Base-by-base conservation (phyloP, 2,113 vertebrate species). In the Mungos mungo region DNA sequence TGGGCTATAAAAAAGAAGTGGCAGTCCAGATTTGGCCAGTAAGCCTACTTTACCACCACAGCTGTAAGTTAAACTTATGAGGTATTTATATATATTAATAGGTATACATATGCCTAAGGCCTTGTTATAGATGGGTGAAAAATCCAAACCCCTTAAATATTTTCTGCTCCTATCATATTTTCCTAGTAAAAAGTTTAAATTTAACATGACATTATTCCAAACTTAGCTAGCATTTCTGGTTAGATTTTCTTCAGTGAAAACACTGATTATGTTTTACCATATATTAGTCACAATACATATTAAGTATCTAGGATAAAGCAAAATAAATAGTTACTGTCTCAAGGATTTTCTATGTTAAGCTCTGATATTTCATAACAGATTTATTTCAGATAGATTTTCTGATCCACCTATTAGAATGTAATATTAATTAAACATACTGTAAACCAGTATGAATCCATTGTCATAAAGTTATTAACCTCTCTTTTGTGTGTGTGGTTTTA, bases 301-400 rank as follows among this genome's bases (percentile, higher is more conserved):
- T 52, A 0, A 7, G 0, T 90, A 52, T 65, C 3, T 11, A 57
- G 5, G 7, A 85, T 71, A 65, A 92, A 82, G 6, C 14, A 90
- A 94, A 89, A 89, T 72, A 87, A 80, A n/a, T 57, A 45, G 19
- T 47, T 29, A 54, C 47, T 95, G 3, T 84, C 27, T 88, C 5
- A 84, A 52, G 0, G 27, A 10, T 68, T 65, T 77, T 33, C 2
- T 21, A 33, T 47, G 74, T 54, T 93, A 90, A 90, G 18, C 4
- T 68, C 92, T 74, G 19, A 25, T 60, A 65, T 69, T 91, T 92
- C 29, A 81, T 4, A 23, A 69, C 21, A 54, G 4, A 66, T 65
- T 87, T n/a, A 74, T 80, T 90, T 82, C 89, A 95, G 10, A 57
- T 85, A 85, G 12, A 29, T 68, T 92, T 92, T 92, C 92, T 15